A percentile compares a stretch with the other conserved stretches of the same genome.
Conservation (phyloP, 92 coral and sea anemone species). For the Actinostola sp. region DNA sequence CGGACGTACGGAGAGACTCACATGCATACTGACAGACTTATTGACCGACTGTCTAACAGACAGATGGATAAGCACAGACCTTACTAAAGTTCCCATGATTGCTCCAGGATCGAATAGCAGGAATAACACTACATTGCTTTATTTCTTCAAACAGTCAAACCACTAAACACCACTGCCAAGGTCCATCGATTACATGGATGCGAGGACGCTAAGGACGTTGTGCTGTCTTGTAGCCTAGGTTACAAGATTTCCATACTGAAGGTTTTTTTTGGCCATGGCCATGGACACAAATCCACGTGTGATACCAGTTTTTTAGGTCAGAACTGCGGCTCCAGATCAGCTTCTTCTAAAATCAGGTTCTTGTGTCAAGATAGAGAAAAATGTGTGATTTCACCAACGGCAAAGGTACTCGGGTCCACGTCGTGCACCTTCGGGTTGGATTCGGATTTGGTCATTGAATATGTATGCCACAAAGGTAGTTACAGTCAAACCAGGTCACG, state of each 20-base stretch:
- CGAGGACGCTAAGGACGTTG: conserved; percentile 42
- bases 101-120: too few relatives aligned
- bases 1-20: too few relatives aligned
- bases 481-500: too few relatives aligned
- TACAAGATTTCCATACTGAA: conserved; percentile 34
- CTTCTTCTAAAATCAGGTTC: conserved; percentile 33
- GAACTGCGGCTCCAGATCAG: conserved; percentile 40
- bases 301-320: conserved; percentile 49
- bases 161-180: conserved; percentile 10
- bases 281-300: conserved; percentile 51
- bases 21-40: too few relatives aligned
- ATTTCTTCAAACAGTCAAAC: too few relatives aligned
- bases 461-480: conserved; percentile 56
- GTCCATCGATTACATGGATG: conserved; percentile 32
- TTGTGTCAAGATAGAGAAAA: conserved; percentile 50
- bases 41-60: too few relatives aligned
- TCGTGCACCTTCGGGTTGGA: conserved; percentile 63
- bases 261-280: conserved; percentile 61
- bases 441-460: conserved; percentile 49
- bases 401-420: conserved; percentile 54
- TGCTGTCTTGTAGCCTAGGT: conserved; percentile 37
- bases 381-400: conserved; percentile 49
- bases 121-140: too few relatives aligned
- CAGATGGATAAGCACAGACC: too few relatives aligned
- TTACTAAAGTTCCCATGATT: too few relatives aligned